Percentiles rank a stretch among this genome's conserved stretches.
Evolutionary conservation across 2,113 vertebrate genomes (phyloP).

Genomic region (Lophochroa leadbeateri): DNA sequence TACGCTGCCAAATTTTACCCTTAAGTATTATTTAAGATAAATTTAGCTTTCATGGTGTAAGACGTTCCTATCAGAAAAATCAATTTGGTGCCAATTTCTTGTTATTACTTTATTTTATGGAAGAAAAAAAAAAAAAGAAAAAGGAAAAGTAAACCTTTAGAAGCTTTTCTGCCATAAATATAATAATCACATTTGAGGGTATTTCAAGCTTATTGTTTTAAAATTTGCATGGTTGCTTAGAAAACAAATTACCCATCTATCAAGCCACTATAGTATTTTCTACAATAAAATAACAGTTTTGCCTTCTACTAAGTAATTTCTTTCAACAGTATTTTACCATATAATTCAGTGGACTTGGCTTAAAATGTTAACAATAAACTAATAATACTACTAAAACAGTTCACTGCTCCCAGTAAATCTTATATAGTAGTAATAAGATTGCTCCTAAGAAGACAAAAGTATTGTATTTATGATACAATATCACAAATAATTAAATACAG

Average conservation of each 20-base stretch:
- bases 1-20: neutral
- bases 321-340: constrained; percentile 58
- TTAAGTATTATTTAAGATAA: neutral
- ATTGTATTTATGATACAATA: neutral
- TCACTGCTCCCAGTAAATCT: neutral
- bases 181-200: neutral
- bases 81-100: constrained; percentile 25
- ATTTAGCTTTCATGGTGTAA: neutral
- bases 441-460: neutral
- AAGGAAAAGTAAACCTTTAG: neutral
- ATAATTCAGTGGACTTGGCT: constrained; percentile 32
- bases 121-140: neutral
- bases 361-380: constrained; percentile 51
- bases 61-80: constrained; percentile 43
- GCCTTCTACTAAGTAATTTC: constrained; percentile 35
- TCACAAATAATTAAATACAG: constrained; percentile 49
- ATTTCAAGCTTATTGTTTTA: neutral
- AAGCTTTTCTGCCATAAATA: constrained; percentile 39
- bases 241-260: constrained; percentile 43
- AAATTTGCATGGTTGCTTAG: constrained; percentile 22
- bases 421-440: neutral
- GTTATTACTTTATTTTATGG: constrained; percentile 31
- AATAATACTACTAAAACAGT: constrained; percentile 30
- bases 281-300: constrained; percentile 35
- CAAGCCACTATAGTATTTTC: constrained; percentile 21